Conservation (phyloP, 2,888 invertebrate genomes). For the Habrosyne pyritoides region DNA sequence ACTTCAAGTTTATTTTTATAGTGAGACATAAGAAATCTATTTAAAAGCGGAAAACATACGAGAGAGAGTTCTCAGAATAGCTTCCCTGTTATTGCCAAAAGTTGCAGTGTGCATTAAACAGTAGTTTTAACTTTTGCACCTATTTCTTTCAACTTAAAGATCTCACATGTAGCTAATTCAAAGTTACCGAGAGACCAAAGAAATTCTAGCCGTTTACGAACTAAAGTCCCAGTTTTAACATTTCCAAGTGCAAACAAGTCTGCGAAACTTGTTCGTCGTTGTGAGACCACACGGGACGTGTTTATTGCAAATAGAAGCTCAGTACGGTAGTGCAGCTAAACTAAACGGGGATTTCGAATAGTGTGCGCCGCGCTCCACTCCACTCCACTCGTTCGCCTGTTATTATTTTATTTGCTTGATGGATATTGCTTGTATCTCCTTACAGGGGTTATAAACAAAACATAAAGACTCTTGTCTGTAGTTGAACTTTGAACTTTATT, state of each 20-base stretch:
- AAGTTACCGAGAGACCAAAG: constrained; percentile 51
- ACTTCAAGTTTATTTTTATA: not conserved
- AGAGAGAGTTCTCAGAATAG: not conserved
- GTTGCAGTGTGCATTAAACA: not conserved
- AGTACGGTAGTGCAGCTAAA: constrained; percentile 36
- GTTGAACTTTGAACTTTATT: constrained; percentile 24
- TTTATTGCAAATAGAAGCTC: constrained; percentile 74
- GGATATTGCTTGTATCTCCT: constrained; percentile 48
- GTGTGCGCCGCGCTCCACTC: constrained; percentile 31
- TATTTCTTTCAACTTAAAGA: constrained; percentile 23
- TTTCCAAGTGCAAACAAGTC: constrained; percentile 67
- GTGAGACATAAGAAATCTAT: not conserved
- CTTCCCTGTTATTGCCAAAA: not conserved
- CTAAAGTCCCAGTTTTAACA: constrained; percentile 61
- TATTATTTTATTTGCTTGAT: constrained; percentile 56
- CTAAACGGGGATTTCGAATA: constrained; percentile 42
- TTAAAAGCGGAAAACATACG: not conserved
- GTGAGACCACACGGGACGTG: constrained; percentile 62
- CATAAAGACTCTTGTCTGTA: constrained; percentile 15
- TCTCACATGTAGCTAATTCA: constrained; percentile 50
- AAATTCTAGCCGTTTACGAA: constrained; percentile 53
- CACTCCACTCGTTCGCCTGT: constrained; percentile 18
- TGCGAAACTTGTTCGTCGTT: constrained; percentile 57
- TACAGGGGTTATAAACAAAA: constrained; percentile 37
- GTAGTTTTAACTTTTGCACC: not conserved